Percentiles rank a stretch among this genome's conserved stretches.
Conservation (phyloP, 2,113 vertebrate genomes). For the Silurus glanis region DNA sequence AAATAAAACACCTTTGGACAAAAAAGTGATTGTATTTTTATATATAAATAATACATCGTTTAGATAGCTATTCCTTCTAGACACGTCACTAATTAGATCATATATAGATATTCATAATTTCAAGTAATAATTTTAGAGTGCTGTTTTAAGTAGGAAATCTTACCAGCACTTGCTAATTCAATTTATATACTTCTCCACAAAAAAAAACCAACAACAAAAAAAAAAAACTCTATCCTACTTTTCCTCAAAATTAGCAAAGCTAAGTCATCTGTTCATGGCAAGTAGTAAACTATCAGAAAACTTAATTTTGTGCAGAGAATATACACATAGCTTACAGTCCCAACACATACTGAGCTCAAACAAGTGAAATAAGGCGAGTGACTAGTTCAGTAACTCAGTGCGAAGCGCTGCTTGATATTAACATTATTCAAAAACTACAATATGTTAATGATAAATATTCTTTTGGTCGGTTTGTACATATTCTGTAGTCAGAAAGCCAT, state of each 20-base stretch:
- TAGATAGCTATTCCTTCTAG: conserved; percentile 17
- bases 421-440: conserved; percentile 15
- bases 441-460: conserved; percentile 1
- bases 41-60: conserved; percentile 19
- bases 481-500: background rate
- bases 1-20: background rate
- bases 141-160: background rate
- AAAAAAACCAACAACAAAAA: background rate
- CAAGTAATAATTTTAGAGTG: conserved; percentile 20
- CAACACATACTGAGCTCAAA: conserved; percentile 1
- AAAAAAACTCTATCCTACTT: background rate
- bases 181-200: background rate
- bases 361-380: background rate
- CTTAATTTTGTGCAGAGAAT: background rate
- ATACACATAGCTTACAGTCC: conserved; percentile 4
- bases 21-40: background rate
- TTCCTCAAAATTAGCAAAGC: background rate
- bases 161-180: background rate
- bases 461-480: conserved; percentile 4
- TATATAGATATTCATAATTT: background rate
- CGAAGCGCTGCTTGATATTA: background rate
- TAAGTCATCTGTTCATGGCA: background rate
- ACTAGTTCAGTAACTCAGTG: background rate
- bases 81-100: background rate
- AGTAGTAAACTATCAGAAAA: conserved; percentile 8